Evolutionary conservation across 2,888 invertebrate species (phyloP), one percentile per base, ranked within the genome.

Genomic region (Cosmorhoe ocellata): DNA sequence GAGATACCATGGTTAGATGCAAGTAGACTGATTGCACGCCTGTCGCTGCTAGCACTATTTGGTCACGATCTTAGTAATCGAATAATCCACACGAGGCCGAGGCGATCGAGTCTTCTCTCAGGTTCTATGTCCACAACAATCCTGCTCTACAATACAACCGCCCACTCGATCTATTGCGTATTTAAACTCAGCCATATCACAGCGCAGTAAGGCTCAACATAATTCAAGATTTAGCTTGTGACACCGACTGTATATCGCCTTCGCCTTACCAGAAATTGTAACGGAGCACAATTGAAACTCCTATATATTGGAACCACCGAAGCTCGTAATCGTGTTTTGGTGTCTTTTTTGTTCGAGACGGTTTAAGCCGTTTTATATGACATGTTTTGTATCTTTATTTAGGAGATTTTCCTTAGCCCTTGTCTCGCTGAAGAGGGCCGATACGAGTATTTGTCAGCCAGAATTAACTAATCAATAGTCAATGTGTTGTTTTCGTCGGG

Each of bases 201-300:
- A 38, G 13, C n/a, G 39, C 40, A 48, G 31, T 34, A 52, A 44
- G 43, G 31, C 18, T 22, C 26, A 38, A 30, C 26, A 41, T 46
- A 47, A 10, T 11, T 31, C 37, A 39, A 33, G 28, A 33, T 34
- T 42, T 42, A 31, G 31, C 31, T 48, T 41, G 40, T 34, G 46
- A 43, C 42, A 18, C 22, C 11, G 33, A 26, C 39, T 47, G 47
- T 56, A 48, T 40, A 47, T 51, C 40, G 48, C 38, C 48, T 30
- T 45, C 47, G 55, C 44, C 51, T 56, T 56, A 49, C 51, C 28
- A 48, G 48, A 51, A 56, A 45, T 56, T 48, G 56, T 56, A 56
- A 48, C 44, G 41, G 51, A 56, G 51, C 41, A 51, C 56, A 56
- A 56, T 56, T 51, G 56, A 56, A 56, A 56, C 51, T 51, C 51